A percentile compares a stretch with the other conserved stretches of the same genome.
Conservation (phyloP, 2,113 vertebrate genomes). For the Puffinus mauretanicus region DNA sequence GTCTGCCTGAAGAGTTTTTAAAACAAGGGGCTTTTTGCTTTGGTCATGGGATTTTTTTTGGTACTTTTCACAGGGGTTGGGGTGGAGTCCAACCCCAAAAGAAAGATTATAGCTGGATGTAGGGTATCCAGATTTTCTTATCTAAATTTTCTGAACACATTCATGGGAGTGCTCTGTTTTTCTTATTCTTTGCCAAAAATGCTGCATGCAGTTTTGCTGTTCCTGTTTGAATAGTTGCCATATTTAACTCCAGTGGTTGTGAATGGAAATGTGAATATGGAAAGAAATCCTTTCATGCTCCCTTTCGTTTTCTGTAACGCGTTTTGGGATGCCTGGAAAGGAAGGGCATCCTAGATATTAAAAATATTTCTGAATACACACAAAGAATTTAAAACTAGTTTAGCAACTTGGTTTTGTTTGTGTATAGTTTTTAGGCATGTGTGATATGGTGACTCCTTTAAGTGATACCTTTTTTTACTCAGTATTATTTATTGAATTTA, state of each 20-base stretch:
- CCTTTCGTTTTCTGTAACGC: neutral
- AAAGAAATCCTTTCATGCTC: neutral
- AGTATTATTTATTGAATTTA: neutral
- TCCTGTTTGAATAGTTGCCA: neutral
- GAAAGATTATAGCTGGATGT: neutral
- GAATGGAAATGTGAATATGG: neutral
- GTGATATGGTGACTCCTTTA: neutral
- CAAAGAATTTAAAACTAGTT: neutral
- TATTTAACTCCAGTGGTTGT: slow-evolving; percentile 7
- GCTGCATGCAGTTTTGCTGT: neutral
- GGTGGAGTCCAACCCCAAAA: neutral
- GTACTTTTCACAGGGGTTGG: neutral
- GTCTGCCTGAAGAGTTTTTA: neutral
- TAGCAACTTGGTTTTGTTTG: neutral
- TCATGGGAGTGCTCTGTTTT: neutral
- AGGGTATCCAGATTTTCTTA: neutral
- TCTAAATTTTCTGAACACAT: neutral
- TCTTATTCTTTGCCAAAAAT: slow-evolving; percentile 9
- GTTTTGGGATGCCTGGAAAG: neutral
- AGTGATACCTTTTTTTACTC: neutral
- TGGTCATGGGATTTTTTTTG: neutral
- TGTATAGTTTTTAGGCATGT: neutral
- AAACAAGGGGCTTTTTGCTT: neutral
- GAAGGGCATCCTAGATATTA: neutral
- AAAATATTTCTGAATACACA: neutral